Conservation (phyloP, 1,140 invertebrate genomes). For the Drosophila burlai region DNA sequence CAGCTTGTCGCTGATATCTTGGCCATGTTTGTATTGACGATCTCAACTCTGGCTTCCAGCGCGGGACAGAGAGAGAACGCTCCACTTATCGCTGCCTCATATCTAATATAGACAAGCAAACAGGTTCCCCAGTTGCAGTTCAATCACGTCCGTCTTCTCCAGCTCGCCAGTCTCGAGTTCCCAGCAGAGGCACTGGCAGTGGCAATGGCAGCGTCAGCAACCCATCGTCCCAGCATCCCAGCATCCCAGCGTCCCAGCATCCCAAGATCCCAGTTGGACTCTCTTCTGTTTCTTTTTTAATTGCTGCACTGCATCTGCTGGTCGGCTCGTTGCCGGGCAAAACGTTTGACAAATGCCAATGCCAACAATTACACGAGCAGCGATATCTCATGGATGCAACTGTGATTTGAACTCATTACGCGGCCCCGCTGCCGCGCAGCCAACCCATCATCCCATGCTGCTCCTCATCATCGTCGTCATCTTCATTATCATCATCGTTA, state of each 20-base stretch:
- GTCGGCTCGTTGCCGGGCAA: conserved; percentile 50
- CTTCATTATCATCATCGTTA: conserved; percentile 36
- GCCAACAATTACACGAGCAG: conserved; percentile 78
- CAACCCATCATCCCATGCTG: conserved; percentile 29
- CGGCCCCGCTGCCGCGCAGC: conserved; percentile 35
- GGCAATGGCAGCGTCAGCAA: conserved; percentile 4
- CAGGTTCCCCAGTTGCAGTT: conserved; percentile 77
- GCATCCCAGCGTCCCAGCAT: conserved; percentile 33
- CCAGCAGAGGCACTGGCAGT: conserved; percentile 25
- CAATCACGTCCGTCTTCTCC: conserved; percentile 66
- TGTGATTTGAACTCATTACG: conserved; percentile 77
- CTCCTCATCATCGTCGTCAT: conserved; percentile 16
- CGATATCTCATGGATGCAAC: conserved; percentile 59
- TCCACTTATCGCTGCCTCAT: conserved; percentile 83
- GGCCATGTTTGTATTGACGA: conserved; percentile 82
- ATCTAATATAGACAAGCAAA: conserved; percentile 83
- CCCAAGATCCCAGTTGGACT: conserved; percentile 48
- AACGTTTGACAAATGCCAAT: conserved; percentile 81
- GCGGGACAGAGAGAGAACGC: conserved; percentile 59
- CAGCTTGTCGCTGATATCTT: conserved; percentile 82
- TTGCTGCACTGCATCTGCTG: conserved; percentile 76
- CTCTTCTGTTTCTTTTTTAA: conserved; percentile 60
- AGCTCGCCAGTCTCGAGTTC: conserved; percentile 37
- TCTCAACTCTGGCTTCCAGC: conserved; percentile 61
- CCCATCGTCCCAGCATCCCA: conserved; percentile 35